A percentile compares a stretch with the other conserved stretches of the same genome.
Evolutionary conservation across 2,888 invertebrate genomes (phyloP).

Genomic region (Malachius bipustulatus): DNA sequence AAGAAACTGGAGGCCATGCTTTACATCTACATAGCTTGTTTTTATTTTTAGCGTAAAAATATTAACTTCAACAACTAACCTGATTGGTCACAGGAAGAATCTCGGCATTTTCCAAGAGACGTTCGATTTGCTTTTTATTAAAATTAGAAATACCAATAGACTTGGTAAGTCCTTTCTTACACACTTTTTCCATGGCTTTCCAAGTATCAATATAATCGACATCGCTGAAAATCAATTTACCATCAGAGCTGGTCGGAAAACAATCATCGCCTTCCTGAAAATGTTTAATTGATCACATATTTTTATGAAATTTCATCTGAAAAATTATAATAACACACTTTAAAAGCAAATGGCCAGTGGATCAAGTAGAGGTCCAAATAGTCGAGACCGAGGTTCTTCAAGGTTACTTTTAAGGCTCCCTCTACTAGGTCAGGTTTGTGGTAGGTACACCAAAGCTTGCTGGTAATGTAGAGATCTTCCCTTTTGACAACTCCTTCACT

Average conservation of each 20-base stretch:
- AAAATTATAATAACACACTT: too few species aligned
- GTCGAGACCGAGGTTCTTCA: constrained; percentile 55
- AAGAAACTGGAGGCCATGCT: too few species aligned
- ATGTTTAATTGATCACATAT: too few species aligned
- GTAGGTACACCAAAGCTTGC: constrained; percentile 64
- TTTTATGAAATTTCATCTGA: too few species aligned
- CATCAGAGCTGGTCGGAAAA: constrained; percentile 24
- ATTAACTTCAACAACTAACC: too few species aligned
- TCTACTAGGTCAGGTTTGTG: constrained; percentile 67
- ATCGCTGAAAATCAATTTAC: constrained; percentile 38
- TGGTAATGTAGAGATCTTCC: constrained; percentile 55
- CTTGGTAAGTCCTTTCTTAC: constrained; percentile 54
- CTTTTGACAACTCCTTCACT: constrained; percentile 50
- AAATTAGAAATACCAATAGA: constrained; percentile 84
- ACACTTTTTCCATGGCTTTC: constrained; percentile 66
- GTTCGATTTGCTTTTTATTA: constrained; percentile 62
- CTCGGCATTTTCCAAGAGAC: constrained; percentile 49
- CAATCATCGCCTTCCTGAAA: constrained; percentile 25
- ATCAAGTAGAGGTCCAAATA: constrained; percentile 81
- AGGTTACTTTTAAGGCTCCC: constrained; percentile 49
- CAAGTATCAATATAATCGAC: constrained; percentile 68
- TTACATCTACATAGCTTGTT: too few species aligned
- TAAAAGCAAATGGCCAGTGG: constrained; percentile 81
- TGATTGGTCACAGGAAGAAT: constrained; percentile 58
- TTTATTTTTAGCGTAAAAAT: too few species aligned